Percentiles rank a stretch among this genome's conserved stretches.
phyloP scores from a whole-genome alignment of 1,140 invertebrate species.

The Drosophila ironensis region DNA sequence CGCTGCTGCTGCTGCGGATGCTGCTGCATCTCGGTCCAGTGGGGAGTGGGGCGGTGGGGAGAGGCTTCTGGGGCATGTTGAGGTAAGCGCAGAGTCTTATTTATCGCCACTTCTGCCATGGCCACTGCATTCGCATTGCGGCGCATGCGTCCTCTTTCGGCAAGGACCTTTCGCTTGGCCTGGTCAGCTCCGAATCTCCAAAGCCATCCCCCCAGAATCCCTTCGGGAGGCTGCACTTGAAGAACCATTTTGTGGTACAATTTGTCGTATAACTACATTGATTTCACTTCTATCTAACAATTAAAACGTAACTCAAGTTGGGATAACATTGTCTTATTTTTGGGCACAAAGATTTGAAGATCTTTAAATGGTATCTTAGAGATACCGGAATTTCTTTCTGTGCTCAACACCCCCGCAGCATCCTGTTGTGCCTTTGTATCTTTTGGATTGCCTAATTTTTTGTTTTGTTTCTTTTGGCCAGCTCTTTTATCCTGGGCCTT shows the following conservation, averaged over 20 bases:
- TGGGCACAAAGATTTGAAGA: too few species aligned
- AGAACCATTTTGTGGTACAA: too few species aligned
- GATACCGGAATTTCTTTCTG: neutral
- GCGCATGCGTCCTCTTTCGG: conserved; percentile 49
- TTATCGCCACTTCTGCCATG: conserved; percentile 35
- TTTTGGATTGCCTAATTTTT: neutral
- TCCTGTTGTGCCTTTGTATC: neutral
- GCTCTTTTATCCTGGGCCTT: conserved; percentile 44
- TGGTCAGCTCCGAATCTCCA: conserved; percentile 8
- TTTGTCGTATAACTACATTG: too few species aligned
- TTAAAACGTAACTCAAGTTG: too few species aligned
- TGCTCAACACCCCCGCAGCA: too few species aligned
- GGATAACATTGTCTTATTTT: too few species aligned
- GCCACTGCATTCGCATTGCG: conserved; percentile 44
- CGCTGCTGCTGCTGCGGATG: conserved; percentile 19
- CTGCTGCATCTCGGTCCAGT: conserved; percentile 20
- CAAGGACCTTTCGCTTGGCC: neutral
- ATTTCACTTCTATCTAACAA: too few species aligned
- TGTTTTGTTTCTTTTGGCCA: conserved; percentile 28
- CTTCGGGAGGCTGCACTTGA: too few species aligned
- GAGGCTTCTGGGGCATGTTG: neutral
- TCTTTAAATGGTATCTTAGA: too few species aligned
- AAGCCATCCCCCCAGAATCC: too few species aligned
- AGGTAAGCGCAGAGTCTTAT: conserved; percentile 13
- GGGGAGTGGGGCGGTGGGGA: neutral